phyloP scores from a whole-genome alignment of 2,888 invertebrate genomes.

The Vesta saturnalis region DNA sequence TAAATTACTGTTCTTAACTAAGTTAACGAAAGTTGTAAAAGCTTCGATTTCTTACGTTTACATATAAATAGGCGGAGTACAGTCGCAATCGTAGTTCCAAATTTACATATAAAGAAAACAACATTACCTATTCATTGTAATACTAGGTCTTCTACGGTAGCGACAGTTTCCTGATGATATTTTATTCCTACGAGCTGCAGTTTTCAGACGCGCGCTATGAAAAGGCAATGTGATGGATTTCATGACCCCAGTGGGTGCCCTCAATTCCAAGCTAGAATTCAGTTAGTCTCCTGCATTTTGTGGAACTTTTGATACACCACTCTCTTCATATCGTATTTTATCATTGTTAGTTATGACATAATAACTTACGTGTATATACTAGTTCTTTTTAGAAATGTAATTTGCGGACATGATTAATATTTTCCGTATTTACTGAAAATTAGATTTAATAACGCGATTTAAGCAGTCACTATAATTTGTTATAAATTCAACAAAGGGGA shows the following conservation, averaged over 20 bases:
- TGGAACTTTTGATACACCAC: constrained; percentile 26
- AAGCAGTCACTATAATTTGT: no score
- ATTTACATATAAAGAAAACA: constrained; percentile 50
- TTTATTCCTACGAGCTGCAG: constrained; percentile 50
- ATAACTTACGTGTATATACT: neutral
- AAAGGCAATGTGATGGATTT: constrained; percentile 61
- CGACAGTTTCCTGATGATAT: constrained; percentile 55
- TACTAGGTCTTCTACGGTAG: constrained; percentile 46
- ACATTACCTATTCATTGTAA: constrained; percentile 57
- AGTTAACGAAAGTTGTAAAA: constrained; percentile 37
- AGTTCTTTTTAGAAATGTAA: no score
- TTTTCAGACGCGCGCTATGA: constrained; percentile 53
- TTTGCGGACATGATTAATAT: no score
- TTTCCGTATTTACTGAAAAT: no score
- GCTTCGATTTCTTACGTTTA: neutral
- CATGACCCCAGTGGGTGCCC: constrained; percentile 59
- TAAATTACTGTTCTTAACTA: constrained; percentile 50
- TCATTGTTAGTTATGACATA: constrained; percentile 24
- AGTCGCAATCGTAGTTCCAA: constrained; percentile 11
- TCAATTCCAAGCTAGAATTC: constrained; percentile 59
- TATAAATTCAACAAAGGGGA: no score
- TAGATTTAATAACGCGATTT: no score
- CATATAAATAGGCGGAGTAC: neutral
- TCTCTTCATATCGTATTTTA: constrained; percentile 22
- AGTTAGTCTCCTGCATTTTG: constrained; percentile 50